A percentile compares a stretch with the other conserved stretches of the same genome.
These are phyloP conservation scores for Mycetomoellerius zeteki DNA, from an alignment of 1,140 invertebrate genomes.

Conservation along the genomic window DNA sequence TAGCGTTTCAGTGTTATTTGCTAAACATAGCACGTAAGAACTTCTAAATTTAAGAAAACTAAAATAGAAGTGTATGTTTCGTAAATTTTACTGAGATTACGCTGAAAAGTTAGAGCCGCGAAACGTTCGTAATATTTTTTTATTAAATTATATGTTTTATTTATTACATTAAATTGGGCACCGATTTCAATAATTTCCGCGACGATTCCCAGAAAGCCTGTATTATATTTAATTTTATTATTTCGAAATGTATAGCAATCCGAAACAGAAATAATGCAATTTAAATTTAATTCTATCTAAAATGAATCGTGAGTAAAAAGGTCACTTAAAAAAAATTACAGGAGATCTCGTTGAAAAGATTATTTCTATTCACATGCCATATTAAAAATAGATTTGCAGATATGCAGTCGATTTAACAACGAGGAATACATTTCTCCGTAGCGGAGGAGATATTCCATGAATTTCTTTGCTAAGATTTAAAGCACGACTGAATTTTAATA, in stretches of 20 bases:
- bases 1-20: not conserved
- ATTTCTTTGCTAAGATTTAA: not conserved
- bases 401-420: conserved; percentile 11
- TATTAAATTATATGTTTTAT: too few species aligned
- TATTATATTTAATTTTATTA: too few species aligned
- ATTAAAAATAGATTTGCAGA: not conserved
- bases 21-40: not conserved
- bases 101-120: too few species aligned
- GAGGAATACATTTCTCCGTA: not conserved
- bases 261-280: not conserved
- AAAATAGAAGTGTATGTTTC: not conserved
- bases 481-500: not conserved
- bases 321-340: not conserved
- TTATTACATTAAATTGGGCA: too few species aligned
- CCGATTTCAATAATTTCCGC: too few species aligned
- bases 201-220: too few species aligned
- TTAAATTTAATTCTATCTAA: conserved; percentile 10
- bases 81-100: too few species aligned
- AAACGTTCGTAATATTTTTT: too few species aligned
- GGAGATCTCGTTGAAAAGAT: not conserved
- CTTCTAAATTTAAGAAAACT: not conserved
- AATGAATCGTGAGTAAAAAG: not conserved
- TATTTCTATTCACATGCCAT: not conserved
- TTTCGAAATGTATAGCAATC: not conserved
- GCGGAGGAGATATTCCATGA: not conserved